A percentile compares a stretch with the other conserved stretches of the same genome.
phyloP scores from a whole-genome alignment of 2,888 invertebrate species.

The Suillia variegata region DNA sequence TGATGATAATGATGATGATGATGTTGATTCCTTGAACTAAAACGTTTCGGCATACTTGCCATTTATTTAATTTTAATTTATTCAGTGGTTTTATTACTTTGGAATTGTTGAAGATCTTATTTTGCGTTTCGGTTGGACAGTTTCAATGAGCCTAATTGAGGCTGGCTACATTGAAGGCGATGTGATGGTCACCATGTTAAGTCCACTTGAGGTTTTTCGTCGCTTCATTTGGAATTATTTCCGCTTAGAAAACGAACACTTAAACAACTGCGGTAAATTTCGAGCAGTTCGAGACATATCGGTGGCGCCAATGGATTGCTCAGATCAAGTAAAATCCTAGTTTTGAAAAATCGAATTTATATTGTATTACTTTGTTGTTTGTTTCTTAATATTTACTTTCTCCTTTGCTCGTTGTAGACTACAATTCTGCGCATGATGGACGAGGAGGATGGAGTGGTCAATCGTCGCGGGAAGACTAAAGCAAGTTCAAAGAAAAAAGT shows the following conservation, averaged over 20 bases:
- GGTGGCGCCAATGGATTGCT: constrained; percentile 76
- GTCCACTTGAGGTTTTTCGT: constrained; percentile 73
- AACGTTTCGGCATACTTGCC: too few species aligned
- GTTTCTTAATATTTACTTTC: constrained; percentile 1
- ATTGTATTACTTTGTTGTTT: background rate
- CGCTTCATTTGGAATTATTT: constrained; percentile 90
- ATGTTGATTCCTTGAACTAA: too few species aligned
- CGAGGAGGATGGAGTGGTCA: constrained; percentile 58
- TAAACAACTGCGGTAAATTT: constrained; percentile 89
- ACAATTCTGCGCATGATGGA: constrained; percentile 62
- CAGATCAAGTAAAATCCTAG: constrained; percentile 66
- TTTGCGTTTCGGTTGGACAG: constrained; percentile 78
- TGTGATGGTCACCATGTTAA: constrained; percentile 69
- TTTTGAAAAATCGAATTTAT: background rate
- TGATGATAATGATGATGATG: too few species aligned
- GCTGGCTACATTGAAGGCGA: constrained; percentile 69
- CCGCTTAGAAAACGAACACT: constrained; percentile 86
- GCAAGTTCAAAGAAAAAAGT: constrained; percentile 52
- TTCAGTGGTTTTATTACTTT: constrained; percentile 78
- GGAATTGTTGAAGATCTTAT: constrained; percentile 82
- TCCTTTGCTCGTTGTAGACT: constrained; percentile 57
- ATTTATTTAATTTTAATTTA: constrained; percentile 34
- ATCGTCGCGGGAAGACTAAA: constrained; percentile 52
- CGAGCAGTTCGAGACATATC: constrained; percentile 86
- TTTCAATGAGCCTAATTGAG: constrained; percentile 73